Evolutionary conservation across 2,888 invertebrate genomes (phyloP), one percentile per base, ranked within the genome.

Genomic region (Drosophila atripex): DNA sequence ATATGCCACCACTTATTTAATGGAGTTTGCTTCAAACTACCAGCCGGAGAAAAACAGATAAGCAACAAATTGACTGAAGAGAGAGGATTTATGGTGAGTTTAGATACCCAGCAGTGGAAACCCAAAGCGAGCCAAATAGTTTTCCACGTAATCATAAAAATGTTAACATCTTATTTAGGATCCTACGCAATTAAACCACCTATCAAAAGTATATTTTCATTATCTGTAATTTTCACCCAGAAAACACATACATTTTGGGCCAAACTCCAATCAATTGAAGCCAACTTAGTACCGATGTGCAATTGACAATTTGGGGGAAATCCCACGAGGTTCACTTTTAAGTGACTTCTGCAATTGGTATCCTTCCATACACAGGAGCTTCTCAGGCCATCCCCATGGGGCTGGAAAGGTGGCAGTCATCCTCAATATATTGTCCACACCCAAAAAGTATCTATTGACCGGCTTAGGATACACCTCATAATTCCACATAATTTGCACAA

Each of bases 401-500:
- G 14, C 39, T 5, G 14, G 14, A 23, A 47, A 55, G 39, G 47
- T 49, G 69, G 16, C 21, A 12, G 60, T 65, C 72, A 69, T 72
- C 83, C 78, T 86, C 80, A 73, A 88, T 78, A 70, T 75, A 76
- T 82, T 80, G 78, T 65, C 71, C 65, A 51, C 61, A 78, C 69
- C 76, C 73, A 47, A 51, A 75, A 70, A 73, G 78, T 75, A 84
- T 84, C 76, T 78, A 75, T 82, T 56, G 70, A 75, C 71, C n/a
- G 64, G 73, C 49, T 52, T 71, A 72, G 30, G 30, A 18, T 46
- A 32, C 25, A 8, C n/a, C 64, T 18, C 38, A 28, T 23, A 66
- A 77, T 77, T 88, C 66, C 75, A 63, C 82, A 83, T 88, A 83
- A 88, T 88, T 83, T 88, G 80, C 61, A 16, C 80, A 76, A 74